phyloP scores from a whole-genome alignment of 2,888 invertebrate species.

The Tetropium fuscum region DNA sequence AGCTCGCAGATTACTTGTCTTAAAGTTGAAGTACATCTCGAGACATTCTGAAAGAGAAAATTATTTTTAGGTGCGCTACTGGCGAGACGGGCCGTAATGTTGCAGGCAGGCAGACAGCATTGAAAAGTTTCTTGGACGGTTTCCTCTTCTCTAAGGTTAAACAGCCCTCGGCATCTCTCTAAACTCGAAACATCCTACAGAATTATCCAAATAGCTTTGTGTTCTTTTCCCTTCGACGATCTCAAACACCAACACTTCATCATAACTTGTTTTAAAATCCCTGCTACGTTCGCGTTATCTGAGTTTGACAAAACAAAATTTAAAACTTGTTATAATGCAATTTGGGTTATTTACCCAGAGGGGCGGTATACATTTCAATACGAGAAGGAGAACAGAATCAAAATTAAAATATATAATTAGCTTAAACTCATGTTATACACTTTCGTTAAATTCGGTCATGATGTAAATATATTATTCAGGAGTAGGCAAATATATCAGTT shows the following conservation, averaged over 20 bases:
- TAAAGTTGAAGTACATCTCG: background rate
- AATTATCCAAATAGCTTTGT: conserved; percentile 50
- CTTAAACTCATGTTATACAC: too few species aligned
- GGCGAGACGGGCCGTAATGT: conserved; percentile 15
- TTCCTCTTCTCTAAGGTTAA: conserved; percentile 44
- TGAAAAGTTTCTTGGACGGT: conserved; percentile 34
- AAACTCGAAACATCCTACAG: conserved; percentile 48
- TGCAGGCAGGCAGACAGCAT: conserved; percentile 14
- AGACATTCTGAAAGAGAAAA: background rate
- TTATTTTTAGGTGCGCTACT: conserved; percentile 18
- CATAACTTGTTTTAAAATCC: conserved; percentile 33
- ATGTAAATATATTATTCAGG: too few species aligned
- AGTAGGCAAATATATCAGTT: too few species aligned
- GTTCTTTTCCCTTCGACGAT: conserved; percentile 40
- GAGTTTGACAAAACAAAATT: conserved; percentile 23
- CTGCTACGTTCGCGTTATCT: conserved; percentile 3
- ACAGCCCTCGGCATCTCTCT: conserved; percentile 41
- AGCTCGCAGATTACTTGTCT: too few species aligned
- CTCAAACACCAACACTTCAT: conserved; percentile 36
- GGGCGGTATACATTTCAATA: too few species aligned
- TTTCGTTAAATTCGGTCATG: too few species aligned
- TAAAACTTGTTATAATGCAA: background rate
- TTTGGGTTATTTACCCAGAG: too few species aligned
- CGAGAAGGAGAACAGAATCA: too few species aligned
- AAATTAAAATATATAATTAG: too few species aligned